phyloP scores from a whole-genome alignment of 53 echinoderm and acorn worm genomes.

The Henricia sp. region DNA sequence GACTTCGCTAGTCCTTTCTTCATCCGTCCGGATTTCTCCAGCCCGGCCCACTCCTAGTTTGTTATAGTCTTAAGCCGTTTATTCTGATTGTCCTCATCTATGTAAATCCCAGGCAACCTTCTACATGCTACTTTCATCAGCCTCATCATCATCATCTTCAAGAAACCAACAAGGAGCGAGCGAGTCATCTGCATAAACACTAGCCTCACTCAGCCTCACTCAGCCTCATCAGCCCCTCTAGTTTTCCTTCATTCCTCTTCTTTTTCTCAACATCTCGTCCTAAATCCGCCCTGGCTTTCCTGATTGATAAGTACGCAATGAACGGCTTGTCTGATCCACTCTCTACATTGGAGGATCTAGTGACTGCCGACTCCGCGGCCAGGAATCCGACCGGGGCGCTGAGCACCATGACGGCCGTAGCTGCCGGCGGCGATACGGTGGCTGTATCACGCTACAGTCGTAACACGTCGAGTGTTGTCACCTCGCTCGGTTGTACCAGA shows the following conservation, averaged over 20 bases:
- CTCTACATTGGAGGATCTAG: constrained; percentile 78
- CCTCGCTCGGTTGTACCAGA: constrained; percentile 19
- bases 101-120: neutral
- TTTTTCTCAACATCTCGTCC: constrained; percentile 28
- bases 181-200: constrained; percentile 44
- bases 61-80: constrained; percentile 12
- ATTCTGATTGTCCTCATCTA: constrained; percentile 10
- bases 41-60: constrained; percentile 36
- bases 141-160: neutral
- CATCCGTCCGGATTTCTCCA: constrained; percentile 25
- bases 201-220: too few relatives aligned
- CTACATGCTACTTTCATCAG: neutral
- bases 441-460: constrained; percentile 29
- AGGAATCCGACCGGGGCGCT: constrained; percentile 62
- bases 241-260: neutral
- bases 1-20: constrained; percentile 15
- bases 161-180: constrained; percentile 11
- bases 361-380: constrained; percentile 70
- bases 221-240: neutral
- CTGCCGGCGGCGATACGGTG: constrained; percentile 50
- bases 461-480: constrained; percentile 16
- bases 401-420: constrained; percentile 65
- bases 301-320: constrained; percentile 65
- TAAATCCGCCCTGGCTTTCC: too few relatives aligned
- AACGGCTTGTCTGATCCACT: constrained; percentile 72